Conservation (phyloP, 2,888 invertebrate species). For the Rhodophaea formosa region DNA sequence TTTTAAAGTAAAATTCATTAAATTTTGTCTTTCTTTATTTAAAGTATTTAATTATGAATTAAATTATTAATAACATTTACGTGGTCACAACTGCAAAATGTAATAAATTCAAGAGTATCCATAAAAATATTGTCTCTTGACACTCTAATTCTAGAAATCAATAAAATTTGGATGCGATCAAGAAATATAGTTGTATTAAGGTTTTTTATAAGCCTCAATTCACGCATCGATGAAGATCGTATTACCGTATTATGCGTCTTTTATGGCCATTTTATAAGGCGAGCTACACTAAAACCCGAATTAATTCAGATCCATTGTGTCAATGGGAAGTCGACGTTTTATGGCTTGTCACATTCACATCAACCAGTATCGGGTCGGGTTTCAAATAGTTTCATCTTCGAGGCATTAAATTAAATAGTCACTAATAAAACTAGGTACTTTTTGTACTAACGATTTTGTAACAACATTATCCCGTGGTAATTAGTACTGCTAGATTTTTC, state of each 20-base stretch:
- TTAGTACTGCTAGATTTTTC: no score
- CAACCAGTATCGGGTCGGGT: background rate
- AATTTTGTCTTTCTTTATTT: no score
- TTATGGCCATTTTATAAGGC: constrained; percentile 8
- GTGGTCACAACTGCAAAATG: no score
- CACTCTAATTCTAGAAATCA: background rate
- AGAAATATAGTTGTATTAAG: background rate
- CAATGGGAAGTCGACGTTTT: constrained; percentile 7
- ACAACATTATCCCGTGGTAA: no score
- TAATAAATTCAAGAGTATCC: no score
- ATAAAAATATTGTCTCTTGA: background rate
- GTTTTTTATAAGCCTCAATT: background rate
- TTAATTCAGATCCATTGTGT: constrained; percentile 2
- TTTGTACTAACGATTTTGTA: no score
- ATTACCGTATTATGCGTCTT: constrained; percentile 9
- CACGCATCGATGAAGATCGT: constrained; percentile 13
- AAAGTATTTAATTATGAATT: no score
- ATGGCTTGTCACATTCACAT: constrained; percentile 5
- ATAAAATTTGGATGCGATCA: background rate
- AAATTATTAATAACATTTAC: no score
- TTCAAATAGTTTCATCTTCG: background rate
- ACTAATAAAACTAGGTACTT: no score
- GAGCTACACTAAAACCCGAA: constrained; percentile 5
- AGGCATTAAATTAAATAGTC: background rate
- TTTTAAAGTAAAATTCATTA: no score